These are phyloP conservation scores for Astreopora myriophthalma DNA, from an alignment of 64 coral and sea anemone species.

Conservation along the genomic window DNA sequence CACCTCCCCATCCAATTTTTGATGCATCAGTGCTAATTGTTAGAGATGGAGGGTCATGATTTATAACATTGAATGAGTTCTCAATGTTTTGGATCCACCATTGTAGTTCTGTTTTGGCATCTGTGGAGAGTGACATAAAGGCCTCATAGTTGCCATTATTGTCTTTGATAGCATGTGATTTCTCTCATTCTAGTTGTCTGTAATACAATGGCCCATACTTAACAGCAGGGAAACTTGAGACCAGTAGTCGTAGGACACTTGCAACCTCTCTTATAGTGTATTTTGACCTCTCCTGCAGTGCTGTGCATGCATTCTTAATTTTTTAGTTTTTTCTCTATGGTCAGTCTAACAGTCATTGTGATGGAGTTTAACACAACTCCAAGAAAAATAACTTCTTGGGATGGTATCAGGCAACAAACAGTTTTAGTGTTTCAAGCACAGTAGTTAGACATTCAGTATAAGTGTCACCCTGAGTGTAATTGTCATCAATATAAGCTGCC, in stretches of 20 bases:
- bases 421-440: slow-evolving; percentile 12
- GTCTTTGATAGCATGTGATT: not conserved
- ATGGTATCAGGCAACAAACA: not conserved
- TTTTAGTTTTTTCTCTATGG: not conserved
- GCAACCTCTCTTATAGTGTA: slow-evolving; percentile 1
- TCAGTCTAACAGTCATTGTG: slow-evolving; percentile 8
- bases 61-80: not conserved
- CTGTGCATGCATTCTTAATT: slow-evolving; percentile 2
- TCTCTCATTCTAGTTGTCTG: not conserved
- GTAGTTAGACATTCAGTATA: not conserved
- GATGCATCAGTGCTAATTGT: slow-evolving; percentile 35
- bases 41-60: not conserved
- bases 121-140: not conserved
- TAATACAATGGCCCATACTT: slow-evolving; percentile 39
- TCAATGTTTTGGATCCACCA: not conserved
- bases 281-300: not conserved
- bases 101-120: not conserved
- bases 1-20: slow-evolving; percentile 49
- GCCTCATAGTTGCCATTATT: slow-evolving; percentile 5
- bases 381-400: not conserved
- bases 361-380: not conserved
- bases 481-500: slow-evolving; percentile 50
- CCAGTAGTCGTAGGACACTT: slow-evolving; percentile 22
- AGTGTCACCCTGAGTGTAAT: slow-evolving; percentile 1
- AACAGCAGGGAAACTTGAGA: slow-evolving; percentile 15